phyloP scores from a whole-genome alignment of 2,113 vertebrate species.

The Isurus oxyrinchus region DNA sequence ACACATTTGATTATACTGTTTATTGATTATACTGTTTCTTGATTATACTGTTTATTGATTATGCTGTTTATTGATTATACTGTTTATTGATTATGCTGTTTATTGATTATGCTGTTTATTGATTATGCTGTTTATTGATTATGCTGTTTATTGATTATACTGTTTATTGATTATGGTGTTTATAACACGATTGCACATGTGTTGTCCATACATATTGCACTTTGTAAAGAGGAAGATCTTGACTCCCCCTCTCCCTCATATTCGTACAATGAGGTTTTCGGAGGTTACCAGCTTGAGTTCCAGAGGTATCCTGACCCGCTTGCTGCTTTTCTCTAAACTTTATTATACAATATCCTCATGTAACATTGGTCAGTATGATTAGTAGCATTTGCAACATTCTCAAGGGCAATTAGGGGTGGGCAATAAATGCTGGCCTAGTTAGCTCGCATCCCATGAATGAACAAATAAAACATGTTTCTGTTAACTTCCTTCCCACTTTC shows the following conservation, averaged over 20 bases:
- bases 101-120: too few relatives aligned
- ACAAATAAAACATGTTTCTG: neutral
- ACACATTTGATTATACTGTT: too few relatives aligned
- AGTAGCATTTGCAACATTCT: neutral
- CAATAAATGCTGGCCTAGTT: too few relatives aligned
- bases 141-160: too few relatives aligned
- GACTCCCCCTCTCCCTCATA: neutral
- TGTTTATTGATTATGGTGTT: neutral
- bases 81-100: too few relatives aligned
- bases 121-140: too few relatives aligned
- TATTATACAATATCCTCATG: neutral
- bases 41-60: too few relatives aligned
- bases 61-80: too few relatives aligned
- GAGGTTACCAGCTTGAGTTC: neutral
- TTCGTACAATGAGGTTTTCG: neutral
- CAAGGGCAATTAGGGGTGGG: too few relatives aligned
- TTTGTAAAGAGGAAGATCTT: neutral
- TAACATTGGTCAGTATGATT: neutral
- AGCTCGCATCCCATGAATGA: too few relatives aligned
- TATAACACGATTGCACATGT: neutral
- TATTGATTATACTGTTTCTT: too few relatives aligned
- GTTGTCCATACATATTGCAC: neutral
- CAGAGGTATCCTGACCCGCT: neutral
- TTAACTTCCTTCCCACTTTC: neutral
- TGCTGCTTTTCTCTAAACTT: neutral